Evolutionary conservation across 2,888 invertebrate species (phyloP).

Genomic region (Aquatica leii): DNA sequence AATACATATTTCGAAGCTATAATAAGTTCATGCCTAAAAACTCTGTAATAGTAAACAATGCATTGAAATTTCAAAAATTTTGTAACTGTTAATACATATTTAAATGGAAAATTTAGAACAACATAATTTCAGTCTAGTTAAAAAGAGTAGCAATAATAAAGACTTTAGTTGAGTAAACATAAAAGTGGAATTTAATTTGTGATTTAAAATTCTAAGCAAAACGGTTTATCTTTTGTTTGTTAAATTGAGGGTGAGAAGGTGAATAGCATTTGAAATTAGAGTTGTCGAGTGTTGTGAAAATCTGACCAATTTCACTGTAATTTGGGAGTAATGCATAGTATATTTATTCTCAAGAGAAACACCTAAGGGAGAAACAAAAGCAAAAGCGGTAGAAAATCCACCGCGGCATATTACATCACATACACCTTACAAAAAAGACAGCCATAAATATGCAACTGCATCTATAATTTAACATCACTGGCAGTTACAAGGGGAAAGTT

Average conservation of each 20-base stretch:
- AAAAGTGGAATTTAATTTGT: too few relatives aligned
- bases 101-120: too few relatives aligned
- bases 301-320: slow-evolving; percentile 34
- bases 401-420: slow-evolving; percentile 48
- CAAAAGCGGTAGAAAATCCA: slow-evolving; percentile 36
- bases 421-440: slow-evolving; percentile 53
- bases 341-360: slow-evolving; percentile 33
- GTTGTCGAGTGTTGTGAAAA: slow-evolving; percentile 19
- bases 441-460: slow-evolving; percentile 55
- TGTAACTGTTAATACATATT: too few relatives aligned
- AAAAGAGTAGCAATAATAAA: too few relatives aligned
- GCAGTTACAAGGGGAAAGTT: slow-evolving; percentile 50
- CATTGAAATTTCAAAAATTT: too few relatives aligned
- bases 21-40: too few relatives aligned
- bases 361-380: slow-evolving; percentile 25
- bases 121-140: too few relatives aligned
- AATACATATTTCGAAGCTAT: too few relatives aligned
- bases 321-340: slow-evolving; percentile 35
- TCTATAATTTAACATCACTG: slow-evolving; percentile 56
- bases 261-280: slow-evolving; percentile 7
- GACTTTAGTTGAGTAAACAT: too few relatives aligned
- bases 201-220: not conserved
- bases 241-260: slow-evolving; percentile 16
- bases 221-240: slow-evolving; percentile 17
- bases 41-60: too few relatives aligned